Evolutionary conservation across 1,140 invertebrate species (phyloP).

Genomic region (Drosophila watanabei): DNA sequence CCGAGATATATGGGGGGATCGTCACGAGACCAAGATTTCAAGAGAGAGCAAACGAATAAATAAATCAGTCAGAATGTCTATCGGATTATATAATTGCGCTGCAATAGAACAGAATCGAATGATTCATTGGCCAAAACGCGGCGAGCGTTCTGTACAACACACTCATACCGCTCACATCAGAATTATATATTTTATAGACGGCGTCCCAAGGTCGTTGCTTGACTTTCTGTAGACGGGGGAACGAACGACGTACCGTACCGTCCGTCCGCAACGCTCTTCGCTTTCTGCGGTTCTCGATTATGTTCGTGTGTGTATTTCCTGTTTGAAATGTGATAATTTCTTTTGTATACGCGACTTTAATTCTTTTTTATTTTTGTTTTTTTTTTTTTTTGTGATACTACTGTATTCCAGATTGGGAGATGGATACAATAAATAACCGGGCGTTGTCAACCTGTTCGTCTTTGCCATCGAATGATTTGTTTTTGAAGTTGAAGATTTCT

Average conservation of each 20-base stretch:
- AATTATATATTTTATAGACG: conserved; percentile 37
- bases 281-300: conserved; percentile 21
- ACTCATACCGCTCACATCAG: conserved; percentile 2
- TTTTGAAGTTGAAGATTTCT: not conserved
- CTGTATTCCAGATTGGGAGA: conserved; percentile 12
- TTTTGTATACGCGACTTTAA: conserved; percentile 22
- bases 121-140: conserved; percentile 19
- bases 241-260: not conserved
- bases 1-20: not conserved
- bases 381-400: conserved; percentile 6
- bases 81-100: conserved; percentile 15
- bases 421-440: conserved; percentile 12
- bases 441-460: conserved; percentile 24
- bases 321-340: conserved; percentile 35
- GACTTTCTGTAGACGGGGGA: conserved; percentile 19
- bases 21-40: conserved; percentile 17
- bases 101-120: conserved; percentile 17
- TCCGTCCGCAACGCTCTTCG: conserved; percentile 21
- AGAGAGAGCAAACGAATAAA: not conserved
- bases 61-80: conserved; percentile 10
- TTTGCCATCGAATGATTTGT: not conserved
- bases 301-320: conserved; percentile 20
- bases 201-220: conserved; percentile 38
- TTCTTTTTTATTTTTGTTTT: conserved; percentile 7
- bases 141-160: not conserved